Base-by-base conservation (phyloP, 2,797 vertebrate species). In the Merluccius polli region DNA sequence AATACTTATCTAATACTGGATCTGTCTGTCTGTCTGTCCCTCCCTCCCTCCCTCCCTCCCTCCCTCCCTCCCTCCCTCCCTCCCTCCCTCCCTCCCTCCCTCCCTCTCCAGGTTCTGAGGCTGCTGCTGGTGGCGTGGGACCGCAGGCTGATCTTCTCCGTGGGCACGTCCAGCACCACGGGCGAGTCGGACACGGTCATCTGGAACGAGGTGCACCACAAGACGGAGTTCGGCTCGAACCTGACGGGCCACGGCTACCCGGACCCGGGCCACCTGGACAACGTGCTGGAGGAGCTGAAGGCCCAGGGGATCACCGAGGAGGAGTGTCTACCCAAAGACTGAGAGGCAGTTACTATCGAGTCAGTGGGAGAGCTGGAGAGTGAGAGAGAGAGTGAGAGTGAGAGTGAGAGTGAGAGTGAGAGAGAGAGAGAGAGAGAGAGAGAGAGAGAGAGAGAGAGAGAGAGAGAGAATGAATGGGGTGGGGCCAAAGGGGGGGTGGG, bases 141-240 rank as follows among this genome's bases (percentile, higher is more conserved):
- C 80, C 95, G 97, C 29, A 93, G 96, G 32, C 93, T 98, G 80
- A 96, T 98, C 86, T 98, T 98, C 2, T 96, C 97, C 0, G 95
- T 98, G 0, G 97, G 97, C 0, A 98, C 97, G 0, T 98, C 97
- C 78, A 98, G 96, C 93, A 98, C 97, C 79, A 98, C 97, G 0
- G 97, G 97, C 0, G 97, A 98, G 91, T 96, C 96, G 0, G 97
- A 98, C 77, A 98, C 97, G 0, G 97, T 98, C 83, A 96, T 98
- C 89, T 98, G 97, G 97, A 98, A 98, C 0, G 97, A 98, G 90
- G 96, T 98, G 83, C 97, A 98, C 89, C 97, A 98, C 93, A 98
- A 98, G 90, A 98, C 97, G 0, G 97, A 98, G 87, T 98, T 98
- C 0, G 97, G 97, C 83, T 98, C 97, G 79, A 98, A 98, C 85